Evolutionary conservation across 23 tunicate species (phyloP).

Genomic region (Styela clava): DNA sequence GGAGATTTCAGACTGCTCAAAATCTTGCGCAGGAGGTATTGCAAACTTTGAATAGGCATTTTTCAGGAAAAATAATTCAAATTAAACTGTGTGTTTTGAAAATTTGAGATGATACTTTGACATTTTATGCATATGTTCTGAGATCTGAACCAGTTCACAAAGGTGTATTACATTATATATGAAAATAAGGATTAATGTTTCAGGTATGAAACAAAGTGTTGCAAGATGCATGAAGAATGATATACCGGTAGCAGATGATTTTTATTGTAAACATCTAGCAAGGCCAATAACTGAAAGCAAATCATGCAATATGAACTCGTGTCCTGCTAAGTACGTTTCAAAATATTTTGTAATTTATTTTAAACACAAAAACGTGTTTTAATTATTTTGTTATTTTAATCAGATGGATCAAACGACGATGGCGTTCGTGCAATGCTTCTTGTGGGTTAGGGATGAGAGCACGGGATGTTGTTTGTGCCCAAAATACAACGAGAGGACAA

Average conservation of each 20-base stretch:
- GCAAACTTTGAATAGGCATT: no score
- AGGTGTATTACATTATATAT: no score
- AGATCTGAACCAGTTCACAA: no score
- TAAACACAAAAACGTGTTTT: not conserved
- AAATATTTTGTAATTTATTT: not conserved
- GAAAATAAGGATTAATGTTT: no score
- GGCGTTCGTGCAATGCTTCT: slow-evolving; percentile 58
- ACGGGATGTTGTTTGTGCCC: slow-evolving; percentile 48
- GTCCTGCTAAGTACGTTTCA: slow-evolving; percentile 67
- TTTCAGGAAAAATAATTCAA: no score
- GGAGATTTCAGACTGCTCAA: slow-evolving; percentile 46
- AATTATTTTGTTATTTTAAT: not conserved
- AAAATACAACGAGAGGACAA: slow-evolving; percentile 38
- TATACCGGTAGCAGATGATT: slow-evolving; percentile 28
- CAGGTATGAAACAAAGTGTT: not conserved
- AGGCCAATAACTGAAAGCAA: slow-evolving; percentile 23
- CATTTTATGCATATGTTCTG: no score
- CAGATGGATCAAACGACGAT: slow-evolving; percentile 56
- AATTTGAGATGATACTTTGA: no score
- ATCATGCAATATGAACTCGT: slow-evolving; percentile 52
- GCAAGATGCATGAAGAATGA: slow-evolving; percentile 36
- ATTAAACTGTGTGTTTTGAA: no score
- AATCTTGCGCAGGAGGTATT: slow-evolving; percentile 88
- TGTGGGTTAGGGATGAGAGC: slow-evolving; percentile 72
- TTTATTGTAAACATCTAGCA: slow-evolving; percentile 5